Conservation (phyloP, 1,140 invertebrate species). For the Yoshiicerus persimilis region DNA sequence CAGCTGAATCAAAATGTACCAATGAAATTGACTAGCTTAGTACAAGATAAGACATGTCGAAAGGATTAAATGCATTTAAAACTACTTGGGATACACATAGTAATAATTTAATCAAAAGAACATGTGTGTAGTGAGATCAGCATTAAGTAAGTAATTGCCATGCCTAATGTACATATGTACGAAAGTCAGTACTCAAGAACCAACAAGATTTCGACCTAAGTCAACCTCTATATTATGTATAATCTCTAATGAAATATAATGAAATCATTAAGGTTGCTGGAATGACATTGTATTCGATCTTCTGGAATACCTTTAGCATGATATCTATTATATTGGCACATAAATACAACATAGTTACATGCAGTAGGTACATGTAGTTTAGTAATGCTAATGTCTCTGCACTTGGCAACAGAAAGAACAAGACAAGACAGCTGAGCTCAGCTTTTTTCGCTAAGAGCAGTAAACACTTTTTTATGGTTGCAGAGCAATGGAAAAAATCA, state of each 20-base stretch:
- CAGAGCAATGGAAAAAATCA: background rate
- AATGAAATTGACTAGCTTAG: background rate
- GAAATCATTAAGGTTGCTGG: background rate
- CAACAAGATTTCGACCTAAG: background rate
- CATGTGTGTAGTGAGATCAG: background rate
- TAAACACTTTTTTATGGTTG: constrained; percentile 3
- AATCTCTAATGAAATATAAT: background rate
- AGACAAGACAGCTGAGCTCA: constrained; percentile 9
- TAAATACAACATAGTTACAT: background rate
- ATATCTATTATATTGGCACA: background rate
- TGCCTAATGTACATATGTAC: background rate
- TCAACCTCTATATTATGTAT: background rate
- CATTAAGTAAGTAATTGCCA: background rate
- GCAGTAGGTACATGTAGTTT: background rate
- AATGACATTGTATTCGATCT: background rate
- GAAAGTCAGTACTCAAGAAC: background rate
- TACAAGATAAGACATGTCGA: background rate
- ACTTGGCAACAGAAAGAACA: constrained; percentile 9
- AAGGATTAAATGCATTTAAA: background rate
- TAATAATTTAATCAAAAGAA: background rate
- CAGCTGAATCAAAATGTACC: background rate
- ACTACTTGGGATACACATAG: background rate
- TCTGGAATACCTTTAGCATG: background rate
- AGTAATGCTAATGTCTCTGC: background rate
- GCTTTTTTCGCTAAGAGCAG: background rate